phyloP scores from a whole-genome alignment of 2,113 vertebrate species.

The Carlito syrichta region DNA sequence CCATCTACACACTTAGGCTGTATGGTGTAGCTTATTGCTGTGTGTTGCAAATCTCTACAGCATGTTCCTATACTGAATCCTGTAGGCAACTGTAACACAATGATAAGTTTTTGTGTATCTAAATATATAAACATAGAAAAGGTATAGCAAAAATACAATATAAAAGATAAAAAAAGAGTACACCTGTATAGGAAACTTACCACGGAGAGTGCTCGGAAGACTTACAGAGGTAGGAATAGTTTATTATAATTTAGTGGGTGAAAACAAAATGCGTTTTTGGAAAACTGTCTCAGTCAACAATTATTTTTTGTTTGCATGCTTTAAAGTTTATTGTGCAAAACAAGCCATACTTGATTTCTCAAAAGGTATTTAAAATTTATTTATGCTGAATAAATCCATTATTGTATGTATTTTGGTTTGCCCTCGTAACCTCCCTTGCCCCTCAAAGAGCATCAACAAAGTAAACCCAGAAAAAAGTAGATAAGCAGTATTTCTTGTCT shows the following conservation, averaged over 20 bases:
- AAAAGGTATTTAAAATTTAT: constrained; percentile 16
- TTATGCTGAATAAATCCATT: constrained; percentile 12
- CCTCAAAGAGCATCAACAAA: not conserved
- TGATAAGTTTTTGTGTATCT: no score
- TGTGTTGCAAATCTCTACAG: no score
- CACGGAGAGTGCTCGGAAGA: no score
- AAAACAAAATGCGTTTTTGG: not conserved
- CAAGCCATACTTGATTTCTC: constrained; percentile 19
- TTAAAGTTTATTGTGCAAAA: not conserved
- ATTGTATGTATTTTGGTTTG: not conserved
- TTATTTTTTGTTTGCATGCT: not conserved
- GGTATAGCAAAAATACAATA: no score
- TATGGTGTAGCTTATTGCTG: no score
- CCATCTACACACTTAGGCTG: no score
- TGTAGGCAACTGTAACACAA: no score
- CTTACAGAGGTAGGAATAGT: not conserved
- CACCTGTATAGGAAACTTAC: no score
- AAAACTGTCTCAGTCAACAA: not conserved
- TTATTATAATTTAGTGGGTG: not conserved
- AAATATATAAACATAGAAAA: no score
- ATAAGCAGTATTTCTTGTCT: not conserved
- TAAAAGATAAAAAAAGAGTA: no score
- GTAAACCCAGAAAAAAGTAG: not conserved
- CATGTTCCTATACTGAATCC: no score
- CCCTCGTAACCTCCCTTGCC: not conserved